These are phyloP conservation scores for Lordiphosa clarofinis DNA, from an alignment of 1,140 invertebrate species.

Conservation along the genomic window DNA sequence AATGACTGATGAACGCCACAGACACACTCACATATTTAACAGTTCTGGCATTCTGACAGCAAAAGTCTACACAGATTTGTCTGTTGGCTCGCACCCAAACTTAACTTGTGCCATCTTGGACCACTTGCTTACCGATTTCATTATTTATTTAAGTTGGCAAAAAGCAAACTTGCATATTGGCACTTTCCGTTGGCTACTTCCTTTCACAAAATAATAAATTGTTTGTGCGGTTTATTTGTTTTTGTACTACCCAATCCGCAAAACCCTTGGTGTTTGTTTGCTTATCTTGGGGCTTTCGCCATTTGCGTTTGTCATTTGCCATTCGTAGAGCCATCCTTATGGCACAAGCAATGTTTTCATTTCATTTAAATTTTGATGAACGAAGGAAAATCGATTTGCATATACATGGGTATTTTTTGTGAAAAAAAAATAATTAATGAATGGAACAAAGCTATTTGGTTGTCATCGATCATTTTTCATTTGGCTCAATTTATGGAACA, in stretches of 20 bases:
- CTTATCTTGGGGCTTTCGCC: constrained; percentile 15
- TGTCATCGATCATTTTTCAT: constrained; percentile 8
- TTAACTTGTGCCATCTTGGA: constrained; percentile 34
- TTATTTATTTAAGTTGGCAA: constrained; percentile 70
- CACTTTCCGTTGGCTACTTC: constrained; percentile 18
- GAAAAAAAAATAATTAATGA: constrained; percentile 2
- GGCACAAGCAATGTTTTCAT: constrained; percentile 71
- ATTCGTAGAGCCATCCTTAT: constrained; percentile 33
- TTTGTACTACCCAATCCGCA: constrained; percentile 7
- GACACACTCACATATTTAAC: constrained; percentile 12
- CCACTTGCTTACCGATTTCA: constrained; percentile 60
- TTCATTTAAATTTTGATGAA: constrained; percentile 67
- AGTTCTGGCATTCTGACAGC: constrained; percentile 26
- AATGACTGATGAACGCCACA: constrained; percentile 18
- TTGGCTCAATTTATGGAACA: not conserved
- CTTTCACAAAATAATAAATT: constrained; percentile 68
- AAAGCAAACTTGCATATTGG: constrained; percentile 68
- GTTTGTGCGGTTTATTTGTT: constrained; percentile 57
- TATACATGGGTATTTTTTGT: not conserved
- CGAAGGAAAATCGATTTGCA: constrained; percentile 11
- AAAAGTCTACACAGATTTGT: constrained; percentile 32
- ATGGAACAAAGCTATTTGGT: not conserved
- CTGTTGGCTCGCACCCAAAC: constrained; percentile 34
- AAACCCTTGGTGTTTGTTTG: constrained; percentile 24
- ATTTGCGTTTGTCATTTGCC: constrained; percentile 19